Percentiles rank a stretch among this genome's conserved stretches.
phyloP scores from a whole-genome alignment of 2,888 invertebrate species.

The Standfussiana lucernea region DNA sequence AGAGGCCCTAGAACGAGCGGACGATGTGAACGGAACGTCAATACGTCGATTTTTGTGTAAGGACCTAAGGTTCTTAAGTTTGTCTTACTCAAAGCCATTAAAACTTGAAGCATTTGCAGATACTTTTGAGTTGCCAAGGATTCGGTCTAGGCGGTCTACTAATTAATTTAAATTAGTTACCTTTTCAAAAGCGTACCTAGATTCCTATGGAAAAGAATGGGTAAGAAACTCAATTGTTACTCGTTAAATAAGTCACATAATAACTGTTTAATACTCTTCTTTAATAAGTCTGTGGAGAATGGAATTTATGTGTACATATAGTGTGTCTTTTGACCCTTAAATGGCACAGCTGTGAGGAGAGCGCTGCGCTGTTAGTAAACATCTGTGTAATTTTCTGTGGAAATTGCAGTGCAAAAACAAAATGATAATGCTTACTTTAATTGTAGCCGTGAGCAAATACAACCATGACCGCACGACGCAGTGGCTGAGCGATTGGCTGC shows the following conservation, averaged over 20 bases:
- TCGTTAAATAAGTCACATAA: neutral
- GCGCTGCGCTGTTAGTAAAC: neutral
- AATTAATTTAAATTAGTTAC: neutral
- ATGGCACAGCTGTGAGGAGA: neutral
- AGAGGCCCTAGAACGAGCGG: no score
- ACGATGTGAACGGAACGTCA: no score
- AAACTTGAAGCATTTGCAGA: slow-evolving; percentile 19
- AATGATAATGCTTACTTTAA: neutral
- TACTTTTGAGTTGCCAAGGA: neutral
- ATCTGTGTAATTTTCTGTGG: neutral
- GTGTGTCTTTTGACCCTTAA: no score
- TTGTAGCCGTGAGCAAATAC: neutral
- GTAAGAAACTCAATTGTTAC: neutral
- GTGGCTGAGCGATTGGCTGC: no score
- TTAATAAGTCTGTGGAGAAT: no score
- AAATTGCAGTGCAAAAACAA: neutral
- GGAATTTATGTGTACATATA: no score
- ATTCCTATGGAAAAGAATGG: neutral
- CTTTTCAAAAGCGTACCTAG: neutral
- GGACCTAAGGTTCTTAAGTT: neutral
- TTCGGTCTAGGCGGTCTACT: neutral
- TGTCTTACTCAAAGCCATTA: slow-evolving; percentile 3
- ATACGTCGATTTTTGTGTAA: no score
- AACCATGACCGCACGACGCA: no score
- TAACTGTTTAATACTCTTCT: no score